Percentiles rank a stretch among this genome's conserved stretches.
These are phyloP conservation scores for Drosophila willistoni DNA, from an alignment of 1,140 invertebrate species.

Conservation along the genomic window DNA sequence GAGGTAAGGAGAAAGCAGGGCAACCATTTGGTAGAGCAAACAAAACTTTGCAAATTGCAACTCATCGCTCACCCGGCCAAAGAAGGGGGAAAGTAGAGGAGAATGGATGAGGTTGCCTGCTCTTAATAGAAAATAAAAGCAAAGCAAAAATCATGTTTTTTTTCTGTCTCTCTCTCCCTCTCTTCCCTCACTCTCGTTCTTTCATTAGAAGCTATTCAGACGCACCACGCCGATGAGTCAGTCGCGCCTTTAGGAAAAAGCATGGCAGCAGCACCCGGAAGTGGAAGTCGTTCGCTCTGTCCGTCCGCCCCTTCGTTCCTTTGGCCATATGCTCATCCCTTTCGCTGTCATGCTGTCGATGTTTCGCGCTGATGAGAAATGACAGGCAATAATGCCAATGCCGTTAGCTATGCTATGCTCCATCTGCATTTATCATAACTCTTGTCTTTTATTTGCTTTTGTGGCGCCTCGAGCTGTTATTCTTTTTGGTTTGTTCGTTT, in stretches of 20 bases:
- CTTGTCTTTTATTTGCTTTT: conserved; percentile 73
- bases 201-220: conserved; percentile 76
- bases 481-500: not conserved
- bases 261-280: conserved; percentile 73
- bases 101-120: conserved; percentile 5
- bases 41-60: conserved; percentile 78
- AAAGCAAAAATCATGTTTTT: conserved; percentile 71
- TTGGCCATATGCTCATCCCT: not conserved
- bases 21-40: conserved; percentile 48
- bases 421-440: conserved; percentile 82
- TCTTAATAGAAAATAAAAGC: conserved; percentile 77
- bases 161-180: conserved; percentile 11
- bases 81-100: not conserved
- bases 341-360: conserved; percentile 26
- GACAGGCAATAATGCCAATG: conserved; percentile 76
- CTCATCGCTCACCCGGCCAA: conserved; percentile 59
- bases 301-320: not conserved
- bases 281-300: conserved; percentile 57
- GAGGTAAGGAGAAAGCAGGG: not conserved
- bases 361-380: conserved; percentile 69
- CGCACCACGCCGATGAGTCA: conserved; percentile 20
- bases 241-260: conserved; percentile 20
- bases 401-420: conserved; percentile 54
- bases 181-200: conserved; percentile 23
- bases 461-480: conserved; percentile 40